Base-by-base conservation (phyloP, 2,888 invertebrate genomes). In the Macropis europaea region DNA sequence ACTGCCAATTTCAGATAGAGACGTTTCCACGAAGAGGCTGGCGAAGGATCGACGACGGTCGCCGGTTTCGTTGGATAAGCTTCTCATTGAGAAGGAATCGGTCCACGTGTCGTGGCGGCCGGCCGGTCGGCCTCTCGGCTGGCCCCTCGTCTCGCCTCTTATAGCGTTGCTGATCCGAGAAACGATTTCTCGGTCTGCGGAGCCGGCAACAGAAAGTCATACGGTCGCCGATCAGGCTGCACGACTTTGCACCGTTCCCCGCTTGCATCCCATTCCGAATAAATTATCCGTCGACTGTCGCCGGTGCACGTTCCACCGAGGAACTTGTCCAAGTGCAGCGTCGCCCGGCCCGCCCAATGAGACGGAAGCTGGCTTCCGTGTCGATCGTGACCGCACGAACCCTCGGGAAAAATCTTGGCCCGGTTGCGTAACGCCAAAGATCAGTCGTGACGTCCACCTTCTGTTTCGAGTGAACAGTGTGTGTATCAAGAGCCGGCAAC, bases 111-210 rank as follows among this genome's bases (percentile, higher is more conserved):
- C 62, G 43, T 15, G 54, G 57, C 15, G 26, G 19, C 40, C 57
- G 26, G 45, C 17, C 40, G 28, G 15, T 19, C 9, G 38, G 13
- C 7, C 24, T 13, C 36, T 1, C 28, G 30, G 6, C 15, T 22
- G 43, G 19, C 24, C 6, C 19, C 56, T 36, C 50, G 61, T 42
- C 56, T 54, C 47, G 43, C 61, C 66, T 53, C 62, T 63, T 54
- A 45, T 52, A 47, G 52, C 61, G 34, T 42, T 67, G 75, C 74
- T 69, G 77, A 75, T 69, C 76, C 69, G 62, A 69, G 79, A 77
- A 77, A 77, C 79, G 82, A 83, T 84, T 81, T 84, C 83, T 77
- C 77, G 76, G 77, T 76, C 73, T 76, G 69, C 76, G 68, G 69
- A 70, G 66, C 74, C 53, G 57, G 60, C 68, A 57, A 22, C 40